Conservation (phyloP, 1,140 invertebrate genomes). For the Condylostylus longicornis region DNA sequence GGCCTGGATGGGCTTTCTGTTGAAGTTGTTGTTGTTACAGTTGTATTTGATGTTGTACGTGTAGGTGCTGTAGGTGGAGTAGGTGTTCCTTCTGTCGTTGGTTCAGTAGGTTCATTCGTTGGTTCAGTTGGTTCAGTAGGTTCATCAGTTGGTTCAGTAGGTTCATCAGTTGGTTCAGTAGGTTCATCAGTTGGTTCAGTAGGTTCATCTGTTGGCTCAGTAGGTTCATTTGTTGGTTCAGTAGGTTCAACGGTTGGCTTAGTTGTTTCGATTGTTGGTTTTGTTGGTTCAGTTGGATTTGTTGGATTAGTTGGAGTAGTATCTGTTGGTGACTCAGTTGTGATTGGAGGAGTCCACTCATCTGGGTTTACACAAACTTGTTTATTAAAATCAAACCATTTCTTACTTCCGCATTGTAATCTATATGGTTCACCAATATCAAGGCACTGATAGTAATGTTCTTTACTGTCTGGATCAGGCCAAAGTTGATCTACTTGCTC, state of each 20-base stretch:
- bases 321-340: not conserved
- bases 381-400: no score
- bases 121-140: no score
- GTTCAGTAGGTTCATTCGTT: no score
- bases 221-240: not conserved
- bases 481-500: no score
- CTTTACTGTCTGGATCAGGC: no score
- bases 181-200: no score
- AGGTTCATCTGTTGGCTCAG: not conserved
- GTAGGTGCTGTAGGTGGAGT: not conserved
- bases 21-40: not conserved
- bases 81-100: not conserved
- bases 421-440: no score
- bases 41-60: not conserved
- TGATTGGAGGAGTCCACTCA: not conserved
- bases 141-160: no score
- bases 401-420: no score
- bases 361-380: no score
- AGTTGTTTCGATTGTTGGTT: not conserved
- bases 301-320: not conserved
- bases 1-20: not conserved
- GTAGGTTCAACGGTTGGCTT: not conserved
- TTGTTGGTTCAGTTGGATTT: not conserved
- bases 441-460: no score
- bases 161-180: no score